These are phyloP conservation scores for Cryptops parisi DNA, from an alignment of 2,888 invertebrate genomes.

Conservation along the genomic window DNA sequence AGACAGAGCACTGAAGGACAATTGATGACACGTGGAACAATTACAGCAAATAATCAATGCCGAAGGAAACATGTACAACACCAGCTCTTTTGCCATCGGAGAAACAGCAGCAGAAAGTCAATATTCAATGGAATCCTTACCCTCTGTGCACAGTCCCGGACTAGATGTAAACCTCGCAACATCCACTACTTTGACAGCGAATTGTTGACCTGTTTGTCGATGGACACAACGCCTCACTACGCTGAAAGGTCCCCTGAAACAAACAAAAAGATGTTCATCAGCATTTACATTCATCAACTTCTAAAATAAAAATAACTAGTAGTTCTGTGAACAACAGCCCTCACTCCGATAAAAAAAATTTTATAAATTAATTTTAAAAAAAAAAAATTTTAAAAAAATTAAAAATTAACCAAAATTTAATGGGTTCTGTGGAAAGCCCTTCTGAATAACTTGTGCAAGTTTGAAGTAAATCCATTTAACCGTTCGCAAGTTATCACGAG, in stretches of 20 bases:
- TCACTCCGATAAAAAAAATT: no score
- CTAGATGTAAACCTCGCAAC: slow-evolving; percentile 94
- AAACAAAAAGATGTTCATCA: slow-evolving; percentile 4
- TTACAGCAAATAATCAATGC: background rate
- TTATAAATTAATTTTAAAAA: no score
- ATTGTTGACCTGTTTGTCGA: slow-evolving; percentile 84
- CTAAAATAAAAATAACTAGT: no score
- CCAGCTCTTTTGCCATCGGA: background rate
- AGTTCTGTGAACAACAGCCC: no score
- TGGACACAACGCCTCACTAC: slow-evolving; percentile 90
- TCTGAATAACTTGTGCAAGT: no score
- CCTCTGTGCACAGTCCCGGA: slow-evolving; percentile 90
- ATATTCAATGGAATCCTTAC: slow-evolving; percentile 37
- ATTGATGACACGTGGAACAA: no score
- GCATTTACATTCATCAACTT: no score
- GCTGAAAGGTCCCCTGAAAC: slow-evolving; percentile 70
- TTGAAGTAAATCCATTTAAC: no score
- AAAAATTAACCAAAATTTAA: background rate
- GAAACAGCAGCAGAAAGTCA: no score
- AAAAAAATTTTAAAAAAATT: background rate
- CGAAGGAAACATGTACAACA: background rate
- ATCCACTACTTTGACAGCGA: slow-evolving; percentile 97
- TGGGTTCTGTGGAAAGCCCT: no score
- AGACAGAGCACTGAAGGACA: no score
- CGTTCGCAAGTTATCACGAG: no score